Evolutionary conservation across 2,113 vertebrate genomes (phyloP).

Genomic region (Hemiscyllium ocellatum): DNA sequence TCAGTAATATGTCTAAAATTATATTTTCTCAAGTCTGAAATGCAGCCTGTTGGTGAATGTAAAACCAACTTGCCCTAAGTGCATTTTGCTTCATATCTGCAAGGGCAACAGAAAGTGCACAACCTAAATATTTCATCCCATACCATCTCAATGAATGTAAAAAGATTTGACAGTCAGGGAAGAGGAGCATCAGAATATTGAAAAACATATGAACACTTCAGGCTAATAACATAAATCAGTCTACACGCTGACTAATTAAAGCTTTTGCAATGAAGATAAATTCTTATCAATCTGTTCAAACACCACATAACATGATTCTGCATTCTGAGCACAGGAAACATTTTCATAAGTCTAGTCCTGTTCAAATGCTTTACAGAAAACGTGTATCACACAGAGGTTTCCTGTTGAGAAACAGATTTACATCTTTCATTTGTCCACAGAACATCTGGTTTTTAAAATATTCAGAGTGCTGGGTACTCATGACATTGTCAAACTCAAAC

Average conservation of each 20-base stretch:
- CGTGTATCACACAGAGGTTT: not conserved
- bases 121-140: constrained; percentile 29
- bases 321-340: not conserved
- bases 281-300: not conserved
- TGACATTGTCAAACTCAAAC: not conserved
- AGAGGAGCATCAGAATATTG: not conserved
- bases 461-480: not conserved
- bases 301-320: not conserved
- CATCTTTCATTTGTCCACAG: not conserved
- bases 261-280: not conserved
- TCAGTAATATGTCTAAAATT: not conserved
- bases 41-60: not conserved
- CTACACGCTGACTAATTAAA: not conserved
- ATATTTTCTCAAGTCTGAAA: not conserved
- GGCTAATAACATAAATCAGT: not conserved
- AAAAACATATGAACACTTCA: not conserved
- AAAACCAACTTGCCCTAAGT: constrained; percentile 12
- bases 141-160: not conserved
- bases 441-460: not conserved
- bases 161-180: not conserved
- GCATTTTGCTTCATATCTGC: not conserved
- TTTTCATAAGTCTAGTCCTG: not conserved
- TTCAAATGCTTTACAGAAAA: not conserved
- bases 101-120: constrained; percentile 26
- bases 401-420: not conserved